Evolutionary conservation across 2,888 invertebrate genomes (phyloP), one percentile per base, ranked within the genome.

Genomic region (Hydrotaea cyrtoneurina): DNA sequence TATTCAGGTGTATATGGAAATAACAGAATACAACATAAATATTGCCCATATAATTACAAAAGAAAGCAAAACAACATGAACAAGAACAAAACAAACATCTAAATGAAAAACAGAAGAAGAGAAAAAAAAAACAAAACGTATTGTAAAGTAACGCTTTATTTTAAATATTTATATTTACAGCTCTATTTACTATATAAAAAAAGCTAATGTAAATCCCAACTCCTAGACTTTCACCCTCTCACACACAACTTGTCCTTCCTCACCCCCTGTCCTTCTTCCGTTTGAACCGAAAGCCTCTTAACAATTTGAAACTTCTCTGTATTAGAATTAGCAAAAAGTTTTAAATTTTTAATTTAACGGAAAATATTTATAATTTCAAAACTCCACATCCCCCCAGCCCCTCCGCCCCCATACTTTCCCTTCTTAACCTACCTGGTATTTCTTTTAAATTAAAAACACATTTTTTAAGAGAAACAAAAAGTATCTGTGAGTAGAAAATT

Each of bases 1-100:
- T 81, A 83, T 86, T 83, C 81, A 86, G 83, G 83, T 86, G 85
- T 79, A 86, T 78, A 80, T 39, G 77, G 76, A 50, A 55, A 66
- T 74, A 75, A 50, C 36, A 79, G 46, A 76, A 57, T 4, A 77
- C 11, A 59, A 78, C 46, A 78, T 31, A 59, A 13, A 78, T 31
- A 36, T 55, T 71, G 55, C 36, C 66, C 66, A 64, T 36, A 39
- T 57, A 66, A 19, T 23, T 78, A 31, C 21, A 69, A 43, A 69
- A 55, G 2, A 59, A 53, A 55, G 69, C n/a, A 76, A 23, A 19
- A 75, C n/a, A n/a, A n/a, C n/a, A n/a, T n/a, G n/a, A n/a, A n/a
- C n/a, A 46, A 73, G 72, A 46, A 57, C 71, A 46, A 23, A 75
- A 39, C 39, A 39, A 39, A 39, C 39, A 57, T 17, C 1, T 78